A percentile compares a stretch with the other conserved stretches of the same genome.
These are phyloP conservation scores for Aurelia sp. DNA, from an alignment of 30 jellyfish, hydroid and myxozoan genomes.

Conservation along the genomic window DNA sequence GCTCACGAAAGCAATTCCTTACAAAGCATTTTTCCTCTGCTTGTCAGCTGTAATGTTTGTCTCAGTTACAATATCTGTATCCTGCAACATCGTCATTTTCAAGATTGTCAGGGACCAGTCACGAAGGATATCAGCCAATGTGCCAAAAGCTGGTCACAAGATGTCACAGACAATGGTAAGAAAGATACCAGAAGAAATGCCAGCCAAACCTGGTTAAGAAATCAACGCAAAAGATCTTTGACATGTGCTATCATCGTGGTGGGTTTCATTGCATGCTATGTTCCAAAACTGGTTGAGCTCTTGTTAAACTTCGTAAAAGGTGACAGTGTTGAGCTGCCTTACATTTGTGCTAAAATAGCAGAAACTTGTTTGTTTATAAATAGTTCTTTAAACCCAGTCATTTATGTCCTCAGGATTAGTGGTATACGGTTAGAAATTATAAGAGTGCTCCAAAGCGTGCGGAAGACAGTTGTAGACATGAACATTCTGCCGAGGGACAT, in stretches of 20 bases:
- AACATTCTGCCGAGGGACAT: no score
- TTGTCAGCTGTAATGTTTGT: conserved; percentile 16
- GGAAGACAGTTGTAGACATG: no score
- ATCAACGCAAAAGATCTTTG: conserved; percentile 7
- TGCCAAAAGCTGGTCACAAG: background rate
- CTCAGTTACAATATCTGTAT: background rate
- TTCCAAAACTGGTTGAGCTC: conserved; percentile 25
- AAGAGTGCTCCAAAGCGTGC: background rate
- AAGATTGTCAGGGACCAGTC: conserved; percentile 14
- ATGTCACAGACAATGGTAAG: background rate
- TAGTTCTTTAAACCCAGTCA: conserved; percentile 45
- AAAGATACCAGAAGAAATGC: background rate
- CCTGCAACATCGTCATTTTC: conserved; percentile 15
- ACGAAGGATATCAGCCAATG: conserved; percentile 1
- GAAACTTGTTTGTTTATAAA: conserved; percentile 13
- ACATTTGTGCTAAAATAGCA: conserved; percentile 17
- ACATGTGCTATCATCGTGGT: background rate
- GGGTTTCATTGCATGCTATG: conserved; percentile 6
- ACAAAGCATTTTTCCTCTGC: conserved; percentile 1
- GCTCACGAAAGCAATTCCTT: background rate
- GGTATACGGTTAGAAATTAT: conserved; percentile 20
- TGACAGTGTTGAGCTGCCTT: background rate
- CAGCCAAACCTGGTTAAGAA: background rate
- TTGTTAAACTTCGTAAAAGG: background rate
- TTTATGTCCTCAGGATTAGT: background rate